Base-by-base conservation (phyloP, 37 sponge, comb jelly and placozoan species). In the Halisarca cf. caerulea region DNA sequence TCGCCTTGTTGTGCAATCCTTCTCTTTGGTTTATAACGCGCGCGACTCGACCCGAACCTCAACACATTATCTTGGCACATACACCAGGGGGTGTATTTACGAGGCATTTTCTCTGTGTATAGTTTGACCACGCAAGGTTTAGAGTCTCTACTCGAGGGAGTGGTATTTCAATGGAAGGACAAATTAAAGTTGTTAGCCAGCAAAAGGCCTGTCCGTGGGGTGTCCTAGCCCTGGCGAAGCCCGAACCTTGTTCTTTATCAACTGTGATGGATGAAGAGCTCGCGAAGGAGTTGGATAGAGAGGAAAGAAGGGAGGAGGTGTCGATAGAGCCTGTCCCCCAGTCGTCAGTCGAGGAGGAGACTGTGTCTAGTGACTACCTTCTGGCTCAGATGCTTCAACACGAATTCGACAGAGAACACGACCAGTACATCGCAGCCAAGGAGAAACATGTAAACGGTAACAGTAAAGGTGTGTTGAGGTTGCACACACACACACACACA, bases 311-410 rank as follows among this genome's bases (percentile, higher is more conserved):
- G 11, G 24, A 39, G 20, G 47, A 36, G 66, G 66, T 28, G 62
- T 32, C 82, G 9, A 7, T 33, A n/a, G 59, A 40, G 21, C 35
- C 66, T 23, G 39, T 39, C 27, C 66, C 28, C 0, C 45, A 23
- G 64, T 8, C 28, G 27, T 34, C 33, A 35, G 58, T 36, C 34
- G 35, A n/a, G 17, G 25, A 7, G 0, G 24, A 21, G 7, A 43
- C 84, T 20, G 88, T 89, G 9, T 37, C 20, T 2, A 68, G 84
- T 64, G 99, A 98, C 82, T 74, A 85, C 1, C 83, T 94, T 15
- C 59, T 98, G 77, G 99, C 99, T n/a, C 92, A 91, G 68, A 94
- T 94, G 93, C 83, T 98, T 17, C 99, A 98, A 79, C 84, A 89
- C 43, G 91, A 98, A 66, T 94, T 89, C 82, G 99, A 98, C 71